Base-by-base conservation (phyloP, 1,140 invertebrate species). In the Heliconius congener region DNA sequence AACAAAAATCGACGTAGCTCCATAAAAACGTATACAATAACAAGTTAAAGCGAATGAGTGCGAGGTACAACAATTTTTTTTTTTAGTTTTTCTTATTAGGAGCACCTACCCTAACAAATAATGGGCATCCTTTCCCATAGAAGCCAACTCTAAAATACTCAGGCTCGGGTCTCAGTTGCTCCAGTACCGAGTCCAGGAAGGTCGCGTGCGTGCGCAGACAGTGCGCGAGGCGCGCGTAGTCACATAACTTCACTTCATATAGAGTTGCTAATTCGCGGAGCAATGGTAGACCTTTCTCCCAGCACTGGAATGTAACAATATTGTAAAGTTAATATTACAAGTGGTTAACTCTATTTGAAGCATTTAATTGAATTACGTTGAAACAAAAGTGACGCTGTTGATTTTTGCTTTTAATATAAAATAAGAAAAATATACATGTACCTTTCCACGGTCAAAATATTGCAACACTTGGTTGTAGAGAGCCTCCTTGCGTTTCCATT, bases 101-200 rank as follows among this genome's bases (percentile, higher is more conserved):
- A 16, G 42, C 42, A 46, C 42, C 8, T 95, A 99, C 98, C 93
- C 98, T 96, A 27, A 99, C 97, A 94, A 99, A 99, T 0, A 99
- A 95, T 8, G 99, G 99, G 92, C 99, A 98, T 55, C 98, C 98
- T 78, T 97, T 96, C 23, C 99, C 99, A 90, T 99, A 99, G 93
- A 99, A 99, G 34, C 98, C 98, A 71, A 99, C 99, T 27, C 99
- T 95, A 89, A 99, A 99, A 92, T 99, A 99, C 93, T 99, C 98
- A 9, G 98, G 98, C 87, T 99, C 98, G 0, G 98, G 98, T 83
- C 98, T 95, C 13, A 98, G 92, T 88, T 98, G 97, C 1, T 96
- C 97, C 78, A 99, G 90, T 85, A 99, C 99, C 80, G 99, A 98
- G 87, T 99, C 98, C 83, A 98, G 97, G 91, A 99, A 99, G 79